Evolutionary conservation across 2,113 vertebrate species (phyloP).

Genomic region (Sylvicapra grimmia): DNA sequence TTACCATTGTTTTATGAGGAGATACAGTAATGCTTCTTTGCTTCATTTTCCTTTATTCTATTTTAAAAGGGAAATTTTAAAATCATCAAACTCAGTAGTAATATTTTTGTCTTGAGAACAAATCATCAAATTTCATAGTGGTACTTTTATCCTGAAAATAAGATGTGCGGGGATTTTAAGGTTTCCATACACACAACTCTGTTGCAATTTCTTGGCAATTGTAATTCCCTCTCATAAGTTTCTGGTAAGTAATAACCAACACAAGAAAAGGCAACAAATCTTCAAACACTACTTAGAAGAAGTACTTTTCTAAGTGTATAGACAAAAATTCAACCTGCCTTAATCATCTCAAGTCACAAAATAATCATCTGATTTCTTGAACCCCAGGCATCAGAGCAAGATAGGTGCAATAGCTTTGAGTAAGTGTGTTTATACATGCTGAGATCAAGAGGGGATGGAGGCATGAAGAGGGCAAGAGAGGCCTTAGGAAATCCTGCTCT

Average conservation of each 20-base stretch:
- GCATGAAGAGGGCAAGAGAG: not conserved
- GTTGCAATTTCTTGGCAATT: not conserved
- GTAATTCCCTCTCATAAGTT: constrained; percentile 20
- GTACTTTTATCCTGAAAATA: constrained; percentile 1
- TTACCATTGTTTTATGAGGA: not conserved
- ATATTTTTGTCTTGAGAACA: constrained; percentile 19
- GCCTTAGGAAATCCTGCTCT: constrained; percentile 25
- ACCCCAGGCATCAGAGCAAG: not conserved
- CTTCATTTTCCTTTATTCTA: not conserved
- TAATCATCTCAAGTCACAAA: not conserved
- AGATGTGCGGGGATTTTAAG: not conserved
- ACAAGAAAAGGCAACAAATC: not conserved
- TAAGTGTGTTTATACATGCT: not conserved
- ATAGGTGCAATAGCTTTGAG: not conserved
- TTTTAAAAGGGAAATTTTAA: not conserved
- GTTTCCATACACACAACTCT: not conserved
- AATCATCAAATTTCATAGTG: not conserved
- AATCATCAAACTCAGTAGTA: not conserved
- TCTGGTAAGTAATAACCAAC: not conserved
- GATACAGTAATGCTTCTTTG: not conserved
- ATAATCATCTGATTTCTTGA: constrained; percentile 17
- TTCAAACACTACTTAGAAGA: not conserved
- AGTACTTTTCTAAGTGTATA: not conserved
- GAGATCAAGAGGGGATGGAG: not conserved
- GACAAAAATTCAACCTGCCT: not conserved